Evolutionary conservation across 1,140 invertebrate genomes (phyloP), one percentile per base, ranked within the genome.

Genomic region (Pogonomyrmex barbatus): DNA sequence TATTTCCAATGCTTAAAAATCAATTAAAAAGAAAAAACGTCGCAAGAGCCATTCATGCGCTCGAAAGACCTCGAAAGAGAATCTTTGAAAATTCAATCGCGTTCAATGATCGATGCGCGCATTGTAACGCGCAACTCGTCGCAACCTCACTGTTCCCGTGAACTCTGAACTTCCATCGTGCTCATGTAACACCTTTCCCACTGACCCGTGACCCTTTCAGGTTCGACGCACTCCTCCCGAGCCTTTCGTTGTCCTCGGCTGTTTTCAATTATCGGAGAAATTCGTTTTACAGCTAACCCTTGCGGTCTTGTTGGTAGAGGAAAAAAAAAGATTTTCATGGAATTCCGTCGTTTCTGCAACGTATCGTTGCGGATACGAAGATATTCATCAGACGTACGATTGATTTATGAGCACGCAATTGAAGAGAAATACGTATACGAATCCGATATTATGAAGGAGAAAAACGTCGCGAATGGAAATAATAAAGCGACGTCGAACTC

Each of bases 231-330:
- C 76, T 86, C 63, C 70, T 67, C 63, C 33, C 30, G 33, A 52
- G 36, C 50, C 58, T 83, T 88, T 89, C 88, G 67, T 87, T 75
- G 58, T 75, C 68, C 45, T 70, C 81, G 85, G 86, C 81, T 90
- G 79, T 90, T 90, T 88, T 90, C 88, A 90, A 90, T 90, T 90
- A 90, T 90, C 86, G 86, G 39, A 50, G 63, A 88, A 87, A 90
- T 90, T 90, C 86, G 76, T 86, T 88, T 88, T 54, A 54, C 54
- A 76, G 75, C 63, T 62, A 67, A 82, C 45, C 14, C 47, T 60
- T 36, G 54, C 54, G 9, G 8, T 73, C 42, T 45, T 33, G 24
- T 17, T 10, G 42, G 5, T 47, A 33, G 45, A 50, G 33, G 45
- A 50, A 71, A 36, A 56, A 56, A 33, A 62, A 30, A 17, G 8